Percentiles rank a stretch among this genome's conserved stretches.
Conservation (phyloP, 2,113 vertebrate species). For the Conger conger region DNA sequence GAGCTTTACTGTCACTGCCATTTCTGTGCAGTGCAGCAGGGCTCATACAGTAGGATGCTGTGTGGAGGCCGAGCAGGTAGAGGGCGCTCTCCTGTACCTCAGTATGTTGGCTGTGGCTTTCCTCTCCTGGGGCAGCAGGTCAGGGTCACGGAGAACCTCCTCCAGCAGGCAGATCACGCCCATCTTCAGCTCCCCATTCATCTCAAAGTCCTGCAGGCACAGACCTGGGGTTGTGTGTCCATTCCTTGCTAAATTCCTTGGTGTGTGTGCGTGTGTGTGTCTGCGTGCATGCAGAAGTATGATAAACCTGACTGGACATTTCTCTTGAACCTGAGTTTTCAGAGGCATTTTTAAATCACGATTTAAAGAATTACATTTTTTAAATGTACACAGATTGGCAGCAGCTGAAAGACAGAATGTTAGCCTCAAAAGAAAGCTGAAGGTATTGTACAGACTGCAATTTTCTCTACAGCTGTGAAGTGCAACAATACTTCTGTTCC, state of each 20-base stretch:
- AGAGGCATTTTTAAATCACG: too few relatives aligned
- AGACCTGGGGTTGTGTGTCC: conserved; percentile 16
- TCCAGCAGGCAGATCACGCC: conserved; percentile 86
- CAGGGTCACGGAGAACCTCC: conserved; percentile 89
- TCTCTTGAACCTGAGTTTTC: too few relatives aligned
- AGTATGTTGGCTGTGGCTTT: conserved; percentile 92
- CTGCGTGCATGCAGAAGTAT: background rate
- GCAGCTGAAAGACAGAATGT: background rate
- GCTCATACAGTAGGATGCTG: background rate
- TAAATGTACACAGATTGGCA: background rate
- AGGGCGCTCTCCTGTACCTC: conserved; percentile 68
- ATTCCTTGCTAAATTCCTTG: background rate
- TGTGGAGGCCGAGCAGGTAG: background rate
- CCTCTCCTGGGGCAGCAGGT: conserved; percentile 92
- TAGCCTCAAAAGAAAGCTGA: background rate
- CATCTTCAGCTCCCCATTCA: conserved; percentile 85
- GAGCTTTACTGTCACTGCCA: background rate
- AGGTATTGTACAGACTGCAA: background rate
- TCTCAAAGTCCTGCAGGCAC: conserved; percentile 90
- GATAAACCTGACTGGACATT: too few relatives aligned
- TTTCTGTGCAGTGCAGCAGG: background rate
- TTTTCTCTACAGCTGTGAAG: too few relatives aligned
- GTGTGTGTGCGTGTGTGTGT: background rate
- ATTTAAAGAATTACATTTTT: too few relatives aligned
- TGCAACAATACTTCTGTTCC: background rate